phyloP scores from a whole-genome alignment of 2,797 vertebrate genomes.

The Tapera naevia region DNA sequence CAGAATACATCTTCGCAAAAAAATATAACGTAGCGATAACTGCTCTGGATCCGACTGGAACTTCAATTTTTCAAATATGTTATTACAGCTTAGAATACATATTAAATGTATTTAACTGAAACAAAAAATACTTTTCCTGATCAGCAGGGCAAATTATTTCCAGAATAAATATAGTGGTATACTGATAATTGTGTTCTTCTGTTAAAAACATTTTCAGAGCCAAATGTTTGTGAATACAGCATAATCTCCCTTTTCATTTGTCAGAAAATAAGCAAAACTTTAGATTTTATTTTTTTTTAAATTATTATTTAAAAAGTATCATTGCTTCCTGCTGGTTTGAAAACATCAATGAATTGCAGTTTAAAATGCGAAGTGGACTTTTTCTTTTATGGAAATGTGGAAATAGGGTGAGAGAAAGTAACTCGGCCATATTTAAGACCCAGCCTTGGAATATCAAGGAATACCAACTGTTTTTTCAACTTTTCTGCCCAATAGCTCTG shows the following conservation, averaged over 20 bases:
- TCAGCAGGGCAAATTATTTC: not conserved
- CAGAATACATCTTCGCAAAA: not conserved
- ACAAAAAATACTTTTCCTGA: not conserved
- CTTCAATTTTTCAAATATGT: not conserved
- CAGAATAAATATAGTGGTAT: not conserved
- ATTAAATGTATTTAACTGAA: not conserved
- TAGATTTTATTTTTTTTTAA: not conserved
- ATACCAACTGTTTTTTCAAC: not conserved
- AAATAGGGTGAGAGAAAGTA: not conserved
- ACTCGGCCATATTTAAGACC: not conserved
- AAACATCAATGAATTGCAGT: not conserved
- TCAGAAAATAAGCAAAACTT: not conserved
- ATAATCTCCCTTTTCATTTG: fast-evolving
- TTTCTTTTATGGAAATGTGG: not conserved
- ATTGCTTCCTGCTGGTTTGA: not conserved
- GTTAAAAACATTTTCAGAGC: not conserved
- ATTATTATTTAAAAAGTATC: not conserved
- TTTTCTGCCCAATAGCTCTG: not conserved
- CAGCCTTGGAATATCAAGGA: not conserved
- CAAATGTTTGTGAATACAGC: not conserved
- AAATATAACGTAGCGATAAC: not conserved
- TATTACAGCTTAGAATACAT: not conserved
- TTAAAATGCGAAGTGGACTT: not conserved
- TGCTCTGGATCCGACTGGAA: not conserved
- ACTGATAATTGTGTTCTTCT: not conserved